Evolutionary conservation across 2,797 vertebrate species (phyloP), one percentile per base, ranked within the genome.

Genomic region (Peromyscus melanophrys): DNA sequence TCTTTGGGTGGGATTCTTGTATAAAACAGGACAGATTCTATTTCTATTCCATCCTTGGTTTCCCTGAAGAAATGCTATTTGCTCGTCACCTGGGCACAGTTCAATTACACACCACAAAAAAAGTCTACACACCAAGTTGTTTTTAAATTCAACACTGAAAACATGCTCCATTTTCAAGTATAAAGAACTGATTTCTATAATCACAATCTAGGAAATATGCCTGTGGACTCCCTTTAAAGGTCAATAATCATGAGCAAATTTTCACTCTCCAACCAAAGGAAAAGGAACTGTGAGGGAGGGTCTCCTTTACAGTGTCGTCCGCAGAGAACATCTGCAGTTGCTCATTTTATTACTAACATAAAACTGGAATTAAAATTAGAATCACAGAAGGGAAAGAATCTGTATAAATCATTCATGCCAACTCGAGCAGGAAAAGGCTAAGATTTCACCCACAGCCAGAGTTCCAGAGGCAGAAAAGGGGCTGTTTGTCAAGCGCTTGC

Each of bases 321-420:
- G 43, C 40, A 63, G 63, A 92, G 29, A 75, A 92, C 84, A 94
- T 34, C 78, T 73, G 78, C 34, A 71, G 11, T 14, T 73, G 67
- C 40, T 65, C 37, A 31, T 27, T 88, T 81, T 89, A 75, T 49
- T 52, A 81, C 19, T 75, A 37, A 67, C 49, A 57, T 43, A 73
- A 13, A 90, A 71, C 2, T 57, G n/a, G 92, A 55, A 17, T 80
- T 90, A 83, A 96, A 97, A 96, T 89, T 19, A 92, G 92, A 96
- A 87, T 71, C 29, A 34, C 14, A 86, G 67, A 78, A 71, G 19
- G 40, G 11, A 49, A 83, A 67, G 37, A 81, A 13, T 75, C 73
- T 49, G 2, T 37, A 87, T 84, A 85, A 81, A 17, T 65, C 78
- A 93, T 34, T 52, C 40, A 57, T 46, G 57, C n/a, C 76, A 67